These are phyloP conservation scores for Saccostrea glomerata DNA, from an alignment of 1,140 invertebrate genomes.

Conservation along the genomic window DNA sequence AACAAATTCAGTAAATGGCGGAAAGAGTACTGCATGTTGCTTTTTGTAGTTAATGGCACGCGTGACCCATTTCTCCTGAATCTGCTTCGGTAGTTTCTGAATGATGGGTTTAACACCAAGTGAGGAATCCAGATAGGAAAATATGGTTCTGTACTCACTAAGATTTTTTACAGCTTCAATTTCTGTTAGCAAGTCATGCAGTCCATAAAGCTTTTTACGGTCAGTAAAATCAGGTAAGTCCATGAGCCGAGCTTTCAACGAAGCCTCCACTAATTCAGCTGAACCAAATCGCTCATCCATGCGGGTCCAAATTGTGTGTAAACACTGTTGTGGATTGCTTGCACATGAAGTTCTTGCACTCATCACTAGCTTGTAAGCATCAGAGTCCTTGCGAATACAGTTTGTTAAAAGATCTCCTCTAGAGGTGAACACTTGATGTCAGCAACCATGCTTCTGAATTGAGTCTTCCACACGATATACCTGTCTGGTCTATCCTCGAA, in stretches of 20 bases:
- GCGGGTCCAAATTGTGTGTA: neutral
- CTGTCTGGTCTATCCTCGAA: too few species aligned
- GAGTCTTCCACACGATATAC: too few species aligned
- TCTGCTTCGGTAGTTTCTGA: too few species aligned
- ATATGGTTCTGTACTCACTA: neutral
- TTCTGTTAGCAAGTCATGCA: conserved; percentile 40
- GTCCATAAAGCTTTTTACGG: conserved; percentile 21
- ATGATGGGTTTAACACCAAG: conserved; percentile 39
- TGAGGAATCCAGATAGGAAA: conserved; percentile 45
- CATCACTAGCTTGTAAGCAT: conserved; percentile 25
- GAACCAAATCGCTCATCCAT: neutral
- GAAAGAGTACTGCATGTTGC: conserved; percentile 25
- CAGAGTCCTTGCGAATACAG: neutral
- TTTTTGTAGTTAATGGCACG: conserved; percentile 38
- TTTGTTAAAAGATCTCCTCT: neutral
- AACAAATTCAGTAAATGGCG: conserved; percentile 43
- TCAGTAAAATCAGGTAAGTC: conserved; percentile 1
- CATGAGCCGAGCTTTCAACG: neutral
- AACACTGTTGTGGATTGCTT: neutral
- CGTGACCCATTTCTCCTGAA: too few species aligned
- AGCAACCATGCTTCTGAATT: neutral
- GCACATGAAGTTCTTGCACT: neutral
- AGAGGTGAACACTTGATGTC: neutral
- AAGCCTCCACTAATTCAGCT: neutral
- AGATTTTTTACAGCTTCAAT: conserved; percentile 32